phyloP scores from a whole-genome alignment of 1,140 invertebrate species.

The Alviniconcha marisindica region DNA sequence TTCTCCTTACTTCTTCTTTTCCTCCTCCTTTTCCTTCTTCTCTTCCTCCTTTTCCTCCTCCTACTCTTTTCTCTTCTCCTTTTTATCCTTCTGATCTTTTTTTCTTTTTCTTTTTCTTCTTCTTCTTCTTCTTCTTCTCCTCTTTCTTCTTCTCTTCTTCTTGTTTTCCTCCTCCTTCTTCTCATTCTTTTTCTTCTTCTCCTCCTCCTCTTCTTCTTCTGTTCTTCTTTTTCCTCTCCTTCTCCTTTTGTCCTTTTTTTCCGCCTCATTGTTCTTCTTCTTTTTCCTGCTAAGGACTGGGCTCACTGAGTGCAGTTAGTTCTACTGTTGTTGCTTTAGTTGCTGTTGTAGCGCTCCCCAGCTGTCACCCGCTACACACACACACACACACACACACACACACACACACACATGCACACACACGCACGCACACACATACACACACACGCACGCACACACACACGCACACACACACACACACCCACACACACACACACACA shows the following conservation, averaged over 20 bases:
- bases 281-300: too few species aligned
- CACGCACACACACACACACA: background rate
- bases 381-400: background rate
- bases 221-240: background rate
- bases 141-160: background rate
- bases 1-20: background rate
- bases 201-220: background rate
- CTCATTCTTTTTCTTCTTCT: background rate
- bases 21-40: background rate
- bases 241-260: background rate
- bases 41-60: background rate
- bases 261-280: too few species aligned
- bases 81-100: background rate
- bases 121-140: background rate
- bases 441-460: conserved; percentile 15
- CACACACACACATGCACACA: conserved; percentile 14
- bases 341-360: too few species aligned
- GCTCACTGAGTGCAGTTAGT: too few species aligned
- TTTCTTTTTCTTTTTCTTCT: background rate
- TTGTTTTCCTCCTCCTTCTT: background rate
- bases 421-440: conserved; percentile 7
- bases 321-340: too few species aligned
- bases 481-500: too few species aligned
- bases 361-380: too few species aligned
- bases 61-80: background rate